These are phyloP conservation scores for Rutilus rutilus DNA, from an alignment of 2,113 vertebrate genomes.

Conservation along the genomic window DNA sequence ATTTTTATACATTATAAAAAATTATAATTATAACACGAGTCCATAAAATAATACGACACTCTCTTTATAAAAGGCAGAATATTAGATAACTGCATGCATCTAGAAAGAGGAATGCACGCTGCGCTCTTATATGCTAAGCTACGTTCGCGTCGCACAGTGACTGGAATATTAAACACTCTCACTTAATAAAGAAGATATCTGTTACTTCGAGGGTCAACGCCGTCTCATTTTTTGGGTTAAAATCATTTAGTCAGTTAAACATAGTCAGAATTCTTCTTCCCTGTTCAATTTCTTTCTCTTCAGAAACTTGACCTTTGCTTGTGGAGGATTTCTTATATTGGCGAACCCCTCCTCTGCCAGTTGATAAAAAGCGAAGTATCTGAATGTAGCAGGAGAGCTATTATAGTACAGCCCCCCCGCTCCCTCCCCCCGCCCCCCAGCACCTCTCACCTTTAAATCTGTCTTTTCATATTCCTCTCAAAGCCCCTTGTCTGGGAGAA, in stretches of 20 bases:
- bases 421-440: conserved; percentile 78
- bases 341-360: conserved; percentile 73
- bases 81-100: background rate
- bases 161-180: background rate
- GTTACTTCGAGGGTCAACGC: background rate
- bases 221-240: background rate
- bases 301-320: conserved; percentile 50
- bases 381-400: conserved; percentile 67
- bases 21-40: background rate
- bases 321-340: conserved; percentile 38
- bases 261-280: background rate
- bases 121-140: background rate
- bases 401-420: conserved; percentile 68
- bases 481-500: conserved; percentile 98
- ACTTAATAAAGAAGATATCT: background rate
- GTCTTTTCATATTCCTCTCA: conserved; percentile 99
- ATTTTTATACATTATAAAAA: background rate
- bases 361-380: conserved; percentile 64
- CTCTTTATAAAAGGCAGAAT: background rate
- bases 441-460: conserved; percentile 99
- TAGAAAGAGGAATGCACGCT: background rate
- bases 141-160: background rate
- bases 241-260: conserved; percentile 39
- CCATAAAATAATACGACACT: background rate
- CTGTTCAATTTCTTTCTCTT: conserved; percentile 41